Conservation (phyloP, 2,113 vertebrate species). For the Poeciliopsis turrubarensis region DNA sequence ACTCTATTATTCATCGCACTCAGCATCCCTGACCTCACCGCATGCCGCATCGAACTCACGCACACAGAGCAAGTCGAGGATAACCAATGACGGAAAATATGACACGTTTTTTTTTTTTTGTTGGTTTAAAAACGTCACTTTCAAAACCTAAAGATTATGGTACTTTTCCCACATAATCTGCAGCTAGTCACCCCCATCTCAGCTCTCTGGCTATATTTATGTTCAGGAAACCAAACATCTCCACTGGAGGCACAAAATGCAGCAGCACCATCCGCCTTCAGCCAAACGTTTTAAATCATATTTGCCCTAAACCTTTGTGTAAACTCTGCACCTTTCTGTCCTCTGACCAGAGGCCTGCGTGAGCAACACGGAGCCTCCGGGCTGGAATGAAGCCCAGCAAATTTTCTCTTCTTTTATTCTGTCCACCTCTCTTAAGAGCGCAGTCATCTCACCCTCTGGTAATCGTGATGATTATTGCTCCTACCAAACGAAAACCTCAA, state of each 20-base stretch:
- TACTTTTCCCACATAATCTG: slow-evolving; percentile 11
- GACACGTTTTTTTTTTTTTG: slow-evolving; percentile 25
- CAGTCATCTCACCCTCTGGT: not conserved
- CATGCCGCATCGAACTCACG: not conserved
- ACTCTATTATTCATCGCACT: slow-evolving; percentile 63
- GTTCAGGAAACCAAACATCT: not conserved
- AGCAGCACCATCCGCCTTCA: slow-evolving; percentile 34
- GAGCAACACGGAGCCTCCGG: slow-evolving; percentile 40
- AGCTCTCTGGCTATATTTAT: not conserved
- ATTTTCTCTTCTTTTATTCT: not conserved
- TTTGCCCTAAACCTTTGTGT: slow-evolving; percentile 18
- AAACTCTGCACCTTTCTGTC: slow-evolving; percentile 36
- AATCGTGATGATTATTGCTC: too few relatives aligned
- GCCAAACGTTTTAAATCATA: slow-evolving; percentile 37
- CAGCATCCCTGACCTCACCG: slow-evolving; percentile 40
- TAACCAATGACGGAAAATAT: slow-evolving; percentile 7
- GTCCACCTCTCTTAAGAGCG: slow-evolving; percentile 22
- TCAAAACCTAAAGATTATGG: slow-evolving; percentile 18
- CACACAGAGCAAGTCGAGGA: slow-evolving; percentile 5
- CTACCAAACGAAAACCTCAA: too few relatives aligned
- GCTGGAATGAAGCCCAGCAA: slow-evolving; percentile 13
- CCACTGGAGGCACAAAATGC: not conserved
- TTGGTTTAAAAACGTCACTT: slow-evolving; percentile 21
- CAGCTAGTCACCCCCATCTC: not conserved
- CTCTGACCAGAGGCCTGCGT: slow-evolving; percentile 34